Evolutionary conservation across 1,140 invertebrate species (phyloP).

Genomic region (Delia radicum): DNA sequence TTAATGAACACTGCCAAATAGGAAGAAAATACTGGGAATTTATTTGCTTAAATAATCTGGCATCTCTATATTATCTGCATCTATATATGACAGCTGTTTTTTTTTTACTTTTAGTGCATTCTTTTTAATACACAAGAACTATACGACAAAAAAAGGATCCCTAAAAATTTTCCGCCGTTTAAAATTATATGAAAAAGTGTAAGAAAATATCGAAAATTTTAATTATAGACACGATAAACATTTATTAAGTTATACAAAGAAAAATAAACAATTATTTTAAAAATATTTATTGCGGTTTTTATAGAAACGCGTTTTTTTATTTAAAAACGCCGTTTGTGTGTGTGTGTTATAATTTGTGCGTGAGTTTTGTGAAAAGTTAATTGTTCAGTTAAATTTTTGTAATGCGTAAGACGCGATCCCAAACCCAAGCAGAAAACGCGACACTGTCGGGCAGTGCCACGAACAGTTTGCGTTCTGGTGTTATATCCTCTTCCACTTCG

Average conservation of each 20-base stretch:
- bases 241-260: neutral
- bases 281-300: neutral
- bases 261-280: neutral
- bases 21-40: neutral
- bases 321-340: neutral
- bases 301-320: neutral
- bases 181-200: neutral
- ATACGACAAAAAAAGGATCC: neutral
- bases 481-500: constrained; percentile 30
- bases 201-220: neutral
- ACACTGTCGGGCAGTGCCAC: constrained; percentile 32
- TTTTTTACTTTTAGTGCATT: neutral
- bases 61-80: neutral
- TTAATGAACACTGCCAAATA: neutral
- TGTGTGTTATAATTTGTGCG: constrained; percentile 5
- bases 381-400: neutral
- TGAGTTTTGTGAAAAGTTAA: constrained; percentile 14
- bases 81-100: constrained; percentile 1
- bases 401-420: constrained; percentile 53
- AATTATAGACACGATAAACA: neutral
- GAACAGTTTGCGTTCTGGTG: constrained; percentile 32
- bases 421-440: constrained; percentile 54
- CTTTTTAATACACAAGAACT: neutral
- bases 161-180: constrained; percentile 9
- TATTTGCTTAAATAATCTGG: neutral